phyloP scores from a whole-genome alignment of 2,113 vertebrate species.

The Collichthys lucidus region DNA sequence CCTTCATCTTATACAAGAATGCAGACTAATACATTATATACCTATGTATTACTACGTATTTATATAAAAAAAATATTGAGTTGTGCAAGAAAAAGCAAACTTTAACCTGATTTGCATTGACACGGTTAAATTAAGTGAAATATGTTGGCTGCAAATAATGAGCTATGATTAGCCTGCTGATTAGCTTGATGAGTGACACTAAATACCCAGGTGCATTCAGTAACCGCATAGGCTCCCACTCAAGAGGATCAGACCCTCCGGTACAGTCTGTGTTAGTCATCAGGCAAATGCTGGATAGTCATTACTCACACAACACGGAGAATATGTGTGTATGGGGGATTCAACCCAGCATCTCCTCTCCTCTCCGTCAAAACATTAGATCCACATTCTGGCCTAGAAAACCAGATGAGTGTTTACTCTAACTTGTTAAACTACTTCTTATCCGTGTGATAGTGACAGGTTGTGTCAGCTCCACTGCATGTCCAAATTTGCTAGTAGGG shows the following conservation, averaged over 20 bases:
- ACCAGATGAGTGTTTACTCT: conserved; percentile 38
- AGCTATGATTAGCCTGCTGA: conserved; percentile 54
- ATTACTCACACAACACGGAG: conserved; percentile 60
- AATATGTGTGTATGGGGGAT: conserved; percentile 28
- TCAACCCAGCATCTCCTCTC: conserved; percentile 32
- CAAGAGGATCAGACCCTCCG: conserved; percentile 48
- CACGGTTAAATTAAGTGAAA: conserved; percentile 22
- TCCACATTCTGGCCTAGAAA: conserved; percentile 66
- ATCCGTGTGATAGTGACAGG: conserved; percentile 34
- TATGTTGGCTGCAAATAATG: conserved; percentile 29
- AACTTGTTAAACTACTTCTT: conserved; percentile 47
- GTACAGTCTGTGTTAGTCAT: conserved; percentile 68
- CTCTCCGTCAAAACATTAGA: conserved; percentile 58
- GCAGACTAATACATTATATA: neutral
- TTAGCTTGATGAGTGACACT: conserved; percentile 53
- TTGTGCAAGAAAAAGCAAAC: neutral
- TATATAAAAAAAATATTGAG: neutral
- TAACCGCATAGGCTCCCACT: conserved; percentile 38
- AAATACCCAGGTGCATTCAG: conserved; percentile 57
- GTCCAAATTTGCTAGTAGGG: conserved; percentile 1
- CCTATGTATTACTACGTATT: conserved; percentile 7
- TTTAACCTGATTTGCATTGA: conserved; percentile 40
- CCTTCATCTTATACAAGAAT: conserved; percentile 17
- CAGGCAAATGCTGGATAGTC: conserved; percentile 60
- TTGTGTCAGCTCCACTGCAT: conserved; percentile 24